Conservation (phyloP, 2,113 vertebrate species). For the Calyptommatus sinebrachiatus region DNA sequence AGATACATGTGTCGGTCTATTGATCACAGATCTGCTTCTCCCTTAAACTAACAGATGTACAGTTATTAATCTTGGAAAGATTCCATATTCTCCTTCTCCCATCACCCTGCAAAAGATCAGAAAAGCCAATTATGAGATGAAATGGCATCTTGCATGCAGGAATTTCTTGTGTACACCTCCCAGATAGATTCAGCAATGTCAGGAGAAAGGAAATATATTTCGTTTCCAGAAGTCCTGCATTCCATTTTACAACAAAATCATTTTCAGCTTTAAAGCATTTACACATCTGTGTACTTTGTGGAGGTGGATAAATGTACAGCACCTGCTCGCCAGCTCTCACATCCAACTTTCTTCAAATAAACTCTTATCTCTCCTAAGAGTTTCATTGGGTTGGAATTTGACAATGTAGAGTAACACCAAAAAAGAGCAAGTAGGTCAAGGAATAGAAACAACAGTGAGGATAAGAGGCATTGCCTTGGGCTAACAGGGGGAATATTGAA, state of each 20-base stretch:
- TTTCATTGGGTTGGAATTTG: conserved; percentile 23
- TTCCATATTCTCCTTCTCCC: conserved; percentile 37
- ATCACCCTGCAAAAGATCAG: conserved; percentile 38
- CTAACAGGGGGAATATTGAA: conserved; percentile 52
- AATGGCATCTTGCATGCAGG: conserved; percentile 44
- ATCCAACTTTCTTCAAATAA: conserved; percentile 39
- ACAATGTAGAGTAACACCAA: conserved; percentile 39
- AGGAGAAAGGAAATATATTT: conserved; percentile 10
- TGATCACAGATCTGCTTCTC: conserved; percentile 56
- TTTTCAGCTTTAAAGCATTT: conserved; percentile 13
- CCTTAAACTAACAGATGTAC: conserved; percentile 61
- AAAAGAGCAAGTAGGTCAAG: conserved; percentile 36
- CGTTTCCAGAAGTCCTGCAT: conserved; percentile 6
- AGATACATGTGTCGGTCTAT: conserved; percentile 58
- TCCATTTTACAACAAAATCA: conserved; percentile 25
- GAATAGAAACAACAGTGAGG: conserved; percentile 21
- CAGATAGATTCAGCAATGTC: conserved; percentile 35
- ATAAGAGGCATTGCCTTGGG: conserved; percentile 54
- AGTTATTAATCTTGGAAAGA: conserved; percentile 63
- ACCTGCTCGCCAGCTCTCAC: conserved; percentile 36
- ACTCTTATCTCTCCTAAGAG: conserved; percentile 24
- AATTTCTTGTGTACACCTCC: conserved; percentile 39
- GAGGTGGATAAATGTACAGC: conserved; percentile 30
- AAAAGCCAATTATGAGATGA: conserved; percentile 53
- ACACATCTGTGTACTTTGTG: background rate